phyloP scores from a whole-genome alignment of 2,888 invertebrate species.

The Blomia tropicalis region DNA sequence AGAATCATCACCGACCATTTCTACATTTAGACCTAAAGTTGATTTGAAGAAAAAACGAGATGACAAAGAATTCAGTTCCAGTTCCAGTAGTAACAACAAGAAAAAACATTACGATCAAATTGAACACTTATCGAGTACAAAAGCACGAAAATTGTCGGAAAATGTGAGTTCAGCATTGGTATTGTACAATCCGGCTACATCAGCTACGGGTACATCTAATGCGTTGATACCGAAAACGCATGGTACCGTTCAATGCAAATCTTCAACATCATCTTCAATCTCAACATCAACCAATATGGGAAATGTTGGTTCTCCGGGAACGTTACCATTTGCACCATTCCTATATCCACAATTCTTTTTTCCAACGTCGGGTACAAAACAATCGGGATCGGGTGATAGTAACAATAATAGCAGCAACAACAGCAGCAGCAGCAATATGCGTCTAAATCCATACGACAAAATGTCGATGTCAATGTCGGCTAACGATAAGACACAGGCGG shows the following conservation, averaged over 20 bases:
- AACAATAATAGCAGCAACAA: constrained; percentile 1
- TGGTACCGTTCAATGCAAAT: background rate
- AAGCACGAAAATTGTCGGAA: background rate
- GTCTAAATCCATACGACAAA: background rate
- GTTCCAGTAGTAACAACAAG: background rate
- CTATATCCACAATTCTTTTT: constrained; percentile 2
- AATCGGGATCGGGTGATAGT: no score
- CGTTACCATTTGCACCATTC: constrained; percentile 3
- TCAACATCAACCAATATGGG: background rate
- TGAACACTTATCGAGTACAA: background rate
- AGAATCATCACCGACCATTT: background rate
- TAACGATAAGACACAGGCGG: background rate
- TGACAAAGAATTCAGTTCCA: background rate
- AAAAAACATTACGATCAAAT: background rate
- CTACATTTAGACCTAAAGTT: background rate
- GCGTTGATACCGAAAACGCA: background rate
- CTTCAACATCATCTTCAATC: background rate
- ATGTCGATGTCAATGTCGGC: background rate
- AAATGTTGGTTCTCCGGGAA: no score
- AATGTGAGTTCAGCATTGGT: background rate
- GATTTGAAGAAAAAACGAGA: background rate
- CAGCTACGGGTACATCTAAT: background rate
- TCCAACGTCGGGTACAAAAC: background rate
- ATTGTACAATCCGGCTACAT: background rate
- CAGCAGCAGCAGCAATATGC: background rate